phyloP scores from a whole-genome alignment of 2,888 invertebrate species.

The Pheosia gnoma region DNA sequence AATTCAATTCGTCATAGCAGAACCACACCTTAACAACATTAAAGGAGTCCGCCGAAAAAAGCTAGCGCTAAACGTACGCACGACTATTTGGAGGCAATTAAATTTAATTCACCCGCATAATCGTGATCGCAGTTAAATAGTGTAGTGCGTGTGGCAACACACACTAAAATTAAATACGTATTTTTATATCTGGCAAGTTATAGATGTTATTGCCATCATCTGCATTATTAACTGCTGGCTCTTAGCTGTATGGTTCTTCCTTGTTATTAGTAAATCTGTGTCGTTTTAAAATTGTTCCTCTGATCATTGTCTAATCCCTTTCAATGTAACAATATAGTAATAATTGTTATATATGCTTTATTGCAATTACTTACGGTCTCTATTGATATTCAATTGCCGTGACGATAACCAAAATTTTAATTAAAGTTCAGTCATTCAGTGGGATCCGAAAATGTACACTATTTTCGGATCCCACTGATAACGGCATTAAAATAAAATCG shows the following conservation, averaged over 20 bases:
- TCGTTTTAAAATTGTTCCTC: background rate
- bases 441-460: too few relatives aligned
- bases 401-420: too few relatives aligned
- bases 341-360: too few relatives aligned
- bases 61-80: conserved; percentile 38
- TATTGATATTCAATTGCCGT: too few relatives aligned
- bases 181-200: conserved; percentile 24
- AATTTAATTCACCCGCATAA: conserved; percentile 53
- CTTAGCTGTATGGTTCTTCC: background rate
- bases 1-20: conserved; percentile 12
- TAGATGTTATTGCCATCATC: conserved; percentile 16
- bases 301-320: conserved; percentile 8
- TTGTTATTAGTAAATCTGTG: conserved; percentile 1
- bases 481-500: too few relatives aligned
- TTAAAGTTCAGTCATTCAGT: too few relatives aligned
- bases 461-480: too few relatives aligned
- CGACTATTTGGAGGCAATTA: conserved; percentile 59
- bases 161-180: conserved; percentile 18
- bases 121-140: conserved; percentile 44
- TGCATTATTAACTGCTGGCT: conserved; percentile 10
- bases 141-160: conserved; percentile 35
- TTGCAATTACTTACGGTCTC: too few relatives aligned
- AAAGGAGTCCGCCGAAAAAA: conserved; percentile 56
- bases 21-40: conserved; percentile 41
- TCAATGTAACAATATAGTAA: too few relatives aligned